Base-by-base conservation (phyloP, 2,888 invertebrate genomes). In the Coenonympha glycerion region DNA sequence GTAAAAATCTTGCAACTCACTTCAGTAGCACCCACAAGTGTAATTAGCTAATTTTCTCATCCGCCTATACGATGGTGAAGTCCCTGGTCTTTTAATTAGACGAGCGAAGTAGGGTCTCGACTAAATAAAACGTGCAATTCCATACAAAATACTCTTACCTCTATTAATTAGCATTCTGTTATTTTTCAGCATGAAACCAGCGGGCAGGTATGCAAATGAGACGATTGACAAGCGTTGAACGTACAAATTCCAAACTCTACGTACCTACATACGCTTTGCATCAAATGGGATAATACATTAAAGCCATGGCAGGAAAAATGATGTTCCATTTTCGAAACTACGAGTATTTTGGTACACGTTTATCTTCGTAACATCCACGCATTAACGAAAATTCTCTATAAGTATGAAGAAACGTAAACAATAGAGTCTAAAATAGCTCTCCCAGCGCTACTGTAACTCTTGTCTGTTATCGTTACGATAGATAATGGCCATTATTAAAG, bases 261-360 rank as follows among this genome's bases (percentile, higher is more conserved):
- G 22, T 15, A n/a, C n/a, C n/a, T n/a, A n/a, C 41, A 51, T 47
- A 47, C n/a, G 47, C 47, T 51, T 47, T 34, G 34, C 41, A 47
- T 47, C 51, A 47, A 51, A 47, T 18, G 41, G 44, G 11, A 34
- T 51, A 34, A 47, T 46, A 46, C 30, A 13, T 6, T 47, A 37
- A 15, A 19, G 37, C 11, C 22, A 9, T 6, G 22, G 3, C 19
- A 34, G 13, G 11, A 37, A 22, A 22, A 21, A 21, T 16, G 3
- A 34, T 8, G 6, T 13, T 37, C 6, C 11, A 37, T n/a, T 19
- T 21, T 9, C 1, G 19, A 19, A 8, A 4, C 11, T 4, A 9
- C 2, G 1, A 26, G 26, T n/a, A n/a, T n/a, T n/a, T n/a, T n/a
- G n/a, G n/a, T n/a, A n/a, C n/a, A n/a, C n/a, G n/a, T n/a, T n/a